These are phyloP conservation scores for Allacma fusca DNA, from an alignment of 2,888 invertebrate species.

Conservation along the genomic window DNA sequence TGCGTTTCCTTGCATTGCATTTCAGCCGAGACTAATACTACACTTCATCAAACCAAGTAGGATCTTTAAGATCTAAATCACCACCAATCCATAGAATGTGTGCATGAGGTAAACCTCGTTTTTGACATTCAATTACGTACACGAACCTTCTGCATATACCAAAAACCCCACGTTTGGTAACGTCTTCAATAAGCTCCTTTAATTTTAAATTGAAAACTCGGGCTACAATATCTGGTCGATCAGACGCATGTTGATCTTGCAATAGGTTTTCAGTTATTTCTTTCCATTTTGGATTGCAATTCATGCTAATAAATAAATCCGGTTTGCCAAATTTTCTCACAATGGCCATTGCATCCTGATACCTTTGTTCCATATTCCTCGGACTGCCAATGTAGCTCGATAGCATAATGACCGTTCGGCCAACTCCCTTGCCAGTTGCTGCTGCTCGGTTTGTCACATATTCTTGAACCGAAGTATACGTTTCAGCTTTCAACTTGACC, in stretches of 20 bases:
- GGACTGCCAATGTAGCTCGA: constrained; percentile 58
- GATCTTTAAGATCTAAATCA: not conserved
- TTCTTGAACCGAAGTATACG: constrained; percentile 57
- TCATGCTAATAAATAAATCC: constrained; percentile 43
- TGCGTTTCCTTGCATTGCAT: constrained; percentile 52
- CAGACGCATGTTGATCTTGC: constrained; percentile 57
- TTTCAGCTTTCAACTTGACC: constrained; percentile 56
- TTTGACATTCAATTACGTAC: constrained; percentile 59
- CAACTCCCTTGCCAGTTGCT: constrained; percentile 3
- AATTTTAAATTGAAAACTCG: constrained; percentile 63
- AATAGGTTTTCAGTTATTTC: constrained; percentile 61
- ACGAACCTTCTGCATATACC: constrained; percentile 42
- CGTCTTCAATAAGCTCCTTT: constrained; percentile 49
- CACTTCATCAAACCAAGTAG: constrained; percentile 49
- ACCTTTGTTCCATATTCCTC: constrained; percentile 54
- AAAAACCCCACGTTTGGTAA: not conserved
- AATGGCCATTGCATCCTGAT: constrained; percentile 41
- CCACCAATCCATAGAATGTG: not conserved
- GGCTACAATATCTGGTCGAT: constrained; percentile 64
- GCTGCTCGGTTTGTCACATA: constrained; percentile 44
- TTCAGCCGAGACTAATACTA: constrained; percentile 59
- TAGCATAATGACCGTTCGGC: constrained; percentile 58
- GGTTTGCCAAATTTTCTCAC: constrained; percentile 35
- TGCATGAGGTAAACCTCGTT: constrained; percentile 51
- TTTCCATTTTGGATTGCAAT: constrained; percentile 42